phyloP scores from a whole-genome alignment of 2,113 vertebrate species.

The Dinomys branickii region DNA sequence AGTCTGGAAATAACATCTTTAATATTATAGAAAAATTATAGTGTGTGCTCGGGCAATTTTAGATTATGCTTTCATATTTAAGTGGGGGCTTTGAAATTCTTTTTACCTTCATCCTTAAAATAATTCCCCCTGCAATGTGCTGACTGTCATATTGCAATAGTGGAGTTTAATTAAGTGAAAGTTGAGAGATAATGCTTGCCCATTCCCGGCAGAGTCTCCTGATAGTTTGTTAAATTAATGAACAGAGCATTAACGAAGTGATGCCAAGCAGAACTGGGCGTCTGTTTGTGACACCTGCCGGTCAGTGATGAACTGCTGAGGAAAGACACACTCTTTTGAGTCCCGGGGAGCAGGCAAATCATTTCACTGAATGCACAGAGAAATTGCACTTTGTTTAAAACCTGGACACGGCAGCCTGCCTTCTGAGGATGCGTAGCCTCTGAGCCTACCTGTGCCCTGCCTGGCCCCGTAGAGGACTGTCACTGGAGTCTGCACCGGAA shows the following conservation, averaged over 20 bases:
- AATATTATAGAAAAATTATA: conserved; percentile 84
- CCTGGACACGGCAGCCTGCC: rapidly evolving
- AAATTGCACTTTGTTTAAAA: rapidly evolving
- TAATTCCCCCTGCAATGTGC: conserved; percentile 81
- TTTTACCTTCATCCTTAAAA: conserved; percentile 82
- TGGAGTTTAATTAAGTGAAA: conserved; percentile 87
- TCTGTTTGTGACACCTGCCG: conserved; percentile 66
- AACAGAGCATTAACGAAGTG: conserved; percentile 79
- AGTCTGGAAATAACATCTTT: conserved; percentile 84
- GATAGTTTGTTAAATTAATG: conserved; percentile 86
- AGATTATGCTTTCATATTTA: conserved; percentile 82
- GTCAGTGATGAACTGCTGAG: conserved; percentile 10
- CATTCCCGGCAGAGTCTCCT: conserved; percentile 81
- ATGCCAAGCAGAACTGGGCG: conserved; percentile 77
- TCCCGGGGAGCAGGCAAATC: background rate
- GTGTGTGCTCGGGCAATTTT: conserved; percentile 77
- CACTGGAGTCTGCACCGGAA: background rate
- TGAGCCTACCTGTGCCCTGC: rapidly evolving
- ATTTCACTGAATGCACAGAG: background rate
- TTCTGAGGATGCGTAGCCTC: rapidly evolving
- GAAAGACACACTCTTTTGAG: conserved; percentile 44
- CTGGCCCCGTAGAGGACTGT: rapidly evolving
- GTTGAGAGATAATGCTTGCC: conserved; percentile 83
- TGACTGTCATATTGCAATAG: conserved; percentile 83
- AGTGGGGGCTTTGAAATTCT: conserved; percentile 79